Percentiles rank a stretch among this genome's conserved stretches.
phyloP scores from a whole-genome alignment of 2,888 invertebrate species.

The Leucania comma region DNA sequence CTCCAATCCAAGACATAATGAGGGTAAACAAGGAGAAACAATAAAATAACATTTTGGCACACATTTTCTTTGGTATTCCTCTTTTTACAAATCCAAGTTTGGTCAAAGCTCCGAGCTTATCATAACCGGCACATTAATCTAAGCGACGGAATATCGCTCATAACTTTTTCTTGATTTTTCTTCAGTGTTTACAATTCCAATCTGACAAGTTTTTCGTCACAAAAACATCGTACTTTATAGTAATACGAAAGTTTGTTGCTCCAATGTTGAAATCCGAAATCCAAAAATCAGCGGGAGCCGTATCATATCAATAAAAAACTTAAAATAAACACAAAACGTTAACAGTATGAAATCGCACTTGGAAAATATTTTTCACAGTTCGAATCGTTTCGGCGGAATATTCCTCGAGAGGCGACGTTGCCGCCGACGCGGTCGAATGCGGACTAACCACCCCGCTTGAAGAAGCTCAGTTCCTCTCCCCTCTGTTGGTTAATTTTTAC shows the following conservation, averaged over 20 bases:
- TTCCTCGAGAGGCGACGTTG: constrained; percentile 77
- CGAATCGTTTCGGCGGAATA: constrained; percentile 79
- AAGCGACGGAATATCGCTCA: constrained; percentile 76
- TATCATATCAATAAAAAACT: constrained; percentile 70
- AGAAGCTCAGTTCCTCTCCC: constrained; percentile 89
- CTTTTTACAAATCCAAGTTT: constrained; percentile 75
- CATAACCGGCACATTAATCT: constrained; percentile 85
- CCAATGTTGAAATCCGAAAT: constrained; percentile 64
- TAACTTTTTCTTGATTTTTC: constrained; percentile 75
- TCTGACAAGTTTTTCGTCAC: constrained; percentile 74
- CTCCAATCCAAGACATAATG: constrained; percentile 87
- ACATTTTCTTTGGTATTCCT: constrained; percentile 90
- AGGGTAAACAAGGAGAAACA: constrained; percentile 87
- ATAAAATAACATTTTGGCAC: constrained; percentile 90
- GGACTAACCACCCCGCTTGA: constrained; percentile 90
- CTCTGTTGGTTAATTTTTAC: constrained; percentile 89
- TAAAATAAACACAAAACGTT: constrained; percentile 78
- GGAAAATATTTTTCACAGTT: constrained; percentile 85
- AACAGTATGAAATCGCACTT: constrained; percentile 79
- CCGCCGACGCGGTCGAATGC: constrained; percentile 88
- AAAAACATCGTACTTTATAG: constrained; percentile 73
- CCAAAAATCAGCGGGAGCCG: constrained; percentile 59
- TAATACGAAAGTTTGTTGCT: constrained; percentile 66
- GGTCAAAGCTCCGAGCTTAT: constrained; percentile 81
- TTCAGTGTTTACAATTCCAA: constrained; percentile 70